Evolutionary conservation across 2,113 vertebrate species (phyloP).

Genomic region (Leucopsar rothschildi): DNA sequence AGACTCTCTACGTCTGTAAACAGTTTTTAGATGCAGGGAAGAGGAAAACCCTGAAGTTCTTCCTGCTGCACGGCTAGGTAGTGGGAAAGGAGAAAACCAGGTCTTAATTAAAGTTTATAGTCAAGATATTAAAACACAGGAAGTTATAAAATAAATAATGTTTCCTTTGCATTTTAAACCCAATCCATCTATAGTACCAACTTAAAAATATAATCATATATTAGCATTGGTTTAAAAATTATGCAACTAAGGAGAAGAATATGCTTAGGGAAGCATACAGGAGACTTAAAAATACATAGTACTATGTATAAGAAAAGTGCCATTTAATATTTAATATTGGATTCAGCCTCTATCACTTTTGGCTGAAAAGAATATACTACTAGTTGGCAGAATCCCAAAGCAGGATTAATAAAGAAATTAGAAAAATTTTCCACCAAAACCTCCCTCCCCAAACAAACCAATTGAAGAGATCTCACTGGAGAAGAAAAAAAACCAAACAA

Average conservation of each 20-base stretch:
- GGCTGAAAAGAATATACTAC: neutral
- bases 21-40: neutral
- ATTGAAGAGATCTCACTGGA: neutral
- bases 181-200: neutral
- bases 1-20: neutral
- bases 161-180: neutral
- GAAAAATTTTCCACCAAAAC: neutral
- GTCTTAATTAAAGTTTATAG: neutral
- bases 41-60: neutral
- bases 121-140: neutral
- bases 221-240: neutral
- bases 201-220: neutral
- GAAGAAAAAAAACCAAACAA: neutral
- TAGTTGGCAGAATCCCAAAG: neutral
- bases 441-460: fast-evolving
- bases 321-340: neutral
- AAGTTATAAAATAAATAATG: neutral
- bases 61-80: neutral
- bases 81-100: neutral
- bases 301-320: neutral
- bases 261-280: neutral
- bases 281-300: neutral
- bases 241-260: neutral
- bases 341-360: neutral
- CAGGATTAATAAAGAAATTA: neutral